Conservation (phyloP, 2,797 vertebrate genomes). For the Pteropus rufus region DNA sequence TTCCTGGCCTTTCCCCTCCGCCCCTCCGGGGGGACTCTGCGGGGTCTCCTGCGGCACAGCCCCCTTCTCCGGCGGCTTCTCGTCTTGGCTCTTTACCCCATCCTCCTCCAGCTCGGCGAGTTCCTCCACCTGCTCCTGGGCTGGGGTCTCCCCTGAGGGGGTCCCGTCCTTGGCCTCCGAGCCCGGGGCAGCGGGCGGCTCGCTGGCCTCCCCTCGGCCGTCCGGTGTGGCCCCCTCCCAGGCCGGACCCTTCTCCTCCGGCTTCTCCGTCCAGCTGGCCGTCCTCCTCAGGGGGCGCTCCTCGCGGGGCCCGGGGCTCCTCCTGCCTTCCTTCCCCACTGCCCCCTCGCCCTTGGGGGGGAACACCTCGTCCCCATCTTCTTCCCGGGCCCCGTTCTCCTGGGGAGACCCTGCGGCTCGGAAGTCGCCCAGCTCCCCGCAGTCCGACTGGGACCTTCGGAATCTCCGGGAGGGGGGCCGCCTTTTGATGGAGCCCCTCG, state of each 20-base stretch:
- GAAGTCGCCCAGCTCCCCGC: constrained; percentile 74
- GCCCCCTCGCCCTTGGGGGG: constrained; percentile 31
- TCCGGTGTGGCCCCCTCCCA: background rate
- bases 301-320: background rate
- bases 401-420: constrained; percentile 64
- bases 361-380: constrained; percentile 75
- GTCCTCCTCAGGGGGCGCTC: constrained; percentile 55
- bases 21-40: background rate
- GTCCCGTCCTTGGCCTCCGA: background rate
- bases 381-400: constrained; percentile 83
- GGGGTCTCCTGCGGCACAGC: background rate
- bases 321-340: constrained; percentile 32
- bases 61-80: background rate
- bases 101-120: background rate
- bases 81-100: background rate
- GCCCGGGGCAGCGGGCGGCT: background rate
- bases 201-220: background rate
- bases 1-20: background rate
- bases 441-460: constrained; percentile 84
- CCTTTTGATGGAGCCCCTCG: constrained; percentile 83
- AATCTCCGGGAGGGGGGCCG: constrained; percentile 86
- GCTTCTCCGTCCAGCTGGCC: constrained; percentile 58
- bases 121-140: background rate
- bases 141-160: background rate
- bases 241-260: constrained; percentile 46